phyloP scores from a whole-genome alignment of 2,888 invertebrate species.

The Nephrotoma flavescens region DNA sequence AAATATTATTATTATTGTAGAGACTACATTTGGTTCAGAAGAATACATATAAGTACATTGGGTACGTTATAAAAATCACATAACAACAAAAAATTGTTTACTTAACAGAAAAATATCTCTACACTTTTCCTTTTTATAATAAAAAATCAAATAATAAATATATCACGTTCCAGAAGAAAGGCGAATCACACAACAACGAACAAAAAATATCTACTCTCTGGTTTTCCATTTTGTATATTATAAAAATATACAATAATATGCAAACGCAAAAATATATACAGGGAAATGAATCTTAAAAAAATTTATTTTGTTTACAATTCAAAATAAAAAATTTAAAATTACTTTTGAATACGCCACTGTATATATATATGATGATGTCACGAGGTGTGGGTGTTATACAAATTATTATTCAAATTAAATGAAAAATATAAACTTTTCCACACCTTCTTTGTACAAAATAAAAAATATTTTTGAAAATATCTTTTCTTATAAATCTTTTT shows the following conservation, averaged over 20 bases:
- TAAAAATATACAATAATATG: neutral
- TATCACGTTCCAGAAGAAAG: neutral
- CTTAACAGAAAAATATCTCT: neutral
- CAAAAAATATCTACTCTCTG: neutral
- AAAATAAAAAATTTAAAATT: neutral
- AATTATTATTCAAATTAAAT: neutral
- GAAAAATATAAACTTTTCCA: neutral
- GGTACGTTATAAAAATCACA: neutral
- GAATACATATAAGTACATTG: neutral
- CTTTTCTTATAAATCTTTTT: neutral
- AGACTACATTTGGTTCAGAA: too few species aligned
- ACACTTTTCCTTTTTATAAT: neutral
- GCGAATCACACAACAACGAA: neutral
- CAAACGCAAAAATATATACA: neutral
- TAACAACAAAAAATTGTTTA: neutral
- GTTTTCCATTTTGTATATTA: neutral
- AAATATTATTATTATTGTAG: too few species aligned
- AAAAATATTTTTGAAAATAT: neutral
- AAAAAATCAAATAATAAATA: neutral
- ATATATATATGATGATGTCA: too few species aligned
- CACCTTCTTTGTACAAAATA: neutral
- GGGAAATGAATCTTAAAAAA: neutral
- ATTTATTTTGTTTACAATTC: neutral
- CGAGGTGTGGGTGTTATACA: neutral
- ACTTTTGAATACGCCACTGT: too few species aligned